Conservation (phyloP, 2,888 invertebrate species). For the Amiota communis region DNA sequence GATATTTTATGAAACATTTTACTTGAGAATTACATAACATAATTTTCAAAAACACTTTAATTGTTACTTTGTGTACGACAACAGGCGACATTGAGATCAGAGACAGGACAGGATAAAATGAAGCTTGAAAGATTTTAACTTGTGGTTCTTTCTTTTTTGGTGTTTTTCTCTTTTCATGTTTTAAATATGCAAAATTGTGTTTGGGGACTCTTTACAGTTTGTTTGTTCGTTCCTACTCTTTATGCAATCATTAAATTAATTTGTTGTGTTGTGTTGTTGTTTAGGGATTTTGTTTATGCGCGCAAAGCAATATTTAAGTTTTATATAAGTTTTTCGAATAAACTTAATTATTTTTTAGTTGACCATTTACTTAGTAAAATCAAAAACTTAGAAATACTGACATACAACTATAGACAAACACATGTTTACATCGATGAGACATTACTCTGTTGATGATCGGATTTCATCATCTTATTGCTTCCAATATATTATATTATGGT, state of each 20-base stretch:
- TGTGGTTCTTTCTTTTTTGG: neutral
- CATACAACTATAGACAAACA: too few species aligned
- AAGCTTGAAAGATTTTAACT: neutral
- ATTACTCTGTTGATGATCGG: too few species aligned
- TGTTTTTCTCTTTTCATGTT: constrained; percentile 12
- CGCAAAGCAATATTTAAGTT: constrained; percentile 24
- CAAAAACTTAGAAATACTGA: too few species aligned
- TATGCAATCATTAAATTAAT: neutral
- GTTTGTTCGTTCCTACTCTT: neutral
- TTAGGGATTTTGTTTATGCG: constrained; percentile 20
- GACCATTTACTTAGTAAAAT: neutral
- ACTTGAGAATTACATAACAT: neutral
- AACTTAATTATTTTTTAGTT: constrained; percentile 20
- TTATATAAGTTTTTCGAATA: constrained; percentile 11
- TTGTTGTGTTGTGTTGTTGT: constrained; percentile 23
- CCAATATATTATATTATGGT: too few species aligned
- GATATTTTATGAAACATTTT: constrained; percentile 33
- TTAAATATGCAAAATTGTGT: constrained; percentile 27
- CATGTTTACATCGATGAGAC: too few species aligned
- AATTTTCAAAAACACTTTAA: constrained; percentile 19
- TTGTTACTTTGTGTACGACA: constrained; percentile 13
- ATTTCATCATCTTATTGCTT: too few species aligned
- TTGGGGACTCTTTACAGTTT: constrained; percentile 14
- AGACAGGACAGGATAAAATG: neutral
- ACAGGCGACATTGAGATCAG: neutral